phyloP scores from a whole-genome alignment of 2,888 invertebrate species.

The Leptopilina myrica region DNA sequence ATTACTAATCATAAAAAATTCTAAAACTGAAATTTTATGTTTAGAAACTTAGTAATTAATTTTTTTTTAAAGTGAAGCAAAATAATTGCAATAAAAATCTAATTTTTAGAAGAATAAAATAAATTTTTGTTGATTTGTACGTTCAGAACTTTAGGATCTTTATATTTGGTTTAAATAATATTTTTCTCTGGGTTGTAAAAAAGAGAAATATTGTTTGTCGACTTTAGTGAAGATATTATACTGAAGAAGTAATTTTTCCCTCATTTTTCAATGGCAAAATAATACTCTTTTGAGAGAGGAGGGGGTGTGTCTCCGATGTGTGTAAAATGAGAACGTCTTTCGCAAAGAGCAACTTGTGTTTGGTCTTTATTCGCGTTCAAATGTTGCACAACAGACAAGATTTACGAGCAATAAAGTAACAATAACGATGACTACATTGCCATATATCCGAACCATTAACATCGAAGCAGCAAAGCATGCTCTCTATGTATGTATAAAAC shows the following conservation, averaged over 20 bases:
- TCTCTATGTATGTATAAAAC: background rate
- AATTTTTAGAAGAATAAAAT: too few relatives aligned
- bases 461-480: background rate
- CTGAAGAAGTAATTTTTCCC: background rate
- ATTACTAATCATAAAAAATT: too few relatives aligned
- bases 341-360: slow-evolving; percentile 6
- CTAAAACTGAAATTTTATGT: too few relatives aligned
- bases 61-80: too few relatives aligned
- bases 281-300: background rate
- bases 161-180: too few relatives aligned
- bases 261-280: background rate
- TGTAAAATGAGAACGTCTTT: slow-evolving; percentile 9
- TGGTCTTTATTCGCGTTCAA: slow-evolving; percentile 41
- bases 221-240: background rate
- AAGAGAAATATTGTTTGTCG: too few relatives aligned
- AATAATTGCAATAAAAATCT: too few relatives aligned
- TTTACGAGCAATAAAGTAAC: slow-evolving; percentile 55
- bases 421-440: slow-evolving; percentile 51
- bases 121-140: too few relatives aligned
- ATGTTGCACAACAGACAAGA: slow-evolving; percentile 46
- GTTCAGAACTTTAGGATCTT: too few relatives aligned
- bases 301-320: background rate
- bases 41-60: too few relatives aligned
- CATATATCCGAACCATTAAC: slow-evolving; percentile 32
- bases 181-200: too few relatives aligned